Percentiles rank a stretch among this genome's conserved stretches.
Conservation (phyloP, 2,888 invertebrate species). For the Rhorus exstirpatorius region DNA sequence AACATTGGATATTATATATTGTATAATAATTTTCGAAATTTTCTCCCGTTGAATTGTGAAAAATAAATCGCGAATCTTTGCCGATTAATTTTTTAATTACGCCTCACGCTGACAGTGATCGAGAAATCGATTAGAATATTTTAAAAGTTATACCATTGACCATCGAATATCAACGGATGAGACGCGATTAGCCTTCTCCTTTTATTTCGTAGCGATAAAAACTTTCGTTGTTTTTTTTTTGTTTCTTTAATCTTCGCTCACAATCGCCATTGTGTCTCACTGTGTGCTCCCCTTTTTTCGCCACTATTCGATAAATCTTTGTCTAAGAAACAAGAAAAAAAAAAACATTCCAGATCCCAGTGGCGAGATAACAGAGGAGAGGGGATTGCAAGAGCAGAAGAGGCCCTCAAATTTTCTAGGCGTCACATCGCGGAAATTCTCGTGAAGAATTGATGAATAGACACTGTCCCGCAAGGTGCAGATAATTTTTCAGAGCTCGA, state of each 20-base stretch:
- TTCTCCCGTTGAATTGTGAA: too few relatives aligned
- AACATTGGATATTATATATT: too few relatives aligned
- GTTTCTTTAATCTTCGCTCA: background rate
- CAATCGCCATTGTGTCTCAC: background rate
- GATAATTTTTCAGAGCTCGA: conserved; percentile 17
- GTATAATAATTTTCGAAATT: too few relatives aligned
- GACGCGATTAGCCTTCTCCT: too few relatives aligned
- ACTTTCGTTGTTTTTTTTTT: too few relatives aligned
- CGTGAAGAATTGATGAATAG: conserved; percentile 54
- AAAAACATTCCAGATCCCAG: conserved; percentile 24
- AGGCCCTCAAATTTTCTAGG: conserved; percentile 10
- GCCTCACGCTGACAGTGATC: too few relatives aligned
- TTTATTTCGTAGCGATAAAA: too few relatives aligned
- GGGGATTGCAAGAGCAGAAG: background rate
- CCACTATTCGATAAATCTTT: background rate
- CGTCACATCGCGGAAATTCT: background rate
- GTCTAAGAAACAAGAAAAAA: conserved; percentile 8
- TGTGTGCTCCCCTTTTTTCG: conserved; percentile 13
- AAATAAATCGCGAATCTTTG: too few relatives aligned
- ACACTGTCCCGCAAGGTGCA: conserved; percentile 22
- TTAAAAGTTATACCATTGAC: too few relatives aligned
- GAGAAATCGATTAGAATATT: too few relatives aligned
- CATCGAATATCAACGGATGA: too few relatives aligned
- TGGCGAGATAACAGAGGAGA: conserved; percentile 21
- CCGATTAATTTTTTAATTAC: too few relatives aligned